These are phyloP conservation scores for Hylaea fasciaria DNA, from an alignment of 2,888 invertebrate species.

Conservation along the genomic window DNA sequence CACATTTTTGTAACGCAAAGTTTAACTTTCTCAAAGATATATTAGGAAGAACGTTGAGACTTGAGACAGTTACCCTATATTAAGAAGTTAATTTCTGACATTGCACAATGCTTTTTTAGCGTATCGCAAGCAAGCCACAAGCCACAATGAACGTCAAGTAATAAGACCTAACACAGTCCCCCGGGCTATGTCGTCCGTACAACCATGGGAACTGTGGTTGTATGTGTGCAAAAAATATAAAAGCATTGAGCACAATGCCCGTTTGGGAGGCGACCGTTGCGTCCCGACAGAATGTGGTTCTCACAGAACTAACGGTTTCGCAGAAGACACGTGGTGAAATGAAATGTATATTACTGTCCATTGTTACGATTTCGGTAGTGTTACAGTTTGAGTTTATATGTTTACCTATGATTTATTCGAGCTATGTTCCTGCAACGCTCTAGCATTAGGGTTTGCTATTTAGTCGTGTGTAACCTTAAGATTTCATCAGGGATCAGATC, in stretches of 20 bases:
- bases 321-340: slow-evolving; percentile 26
- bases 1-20: no score
- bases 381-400: not conserved
- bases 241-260: slow-evolving; percentile 16
- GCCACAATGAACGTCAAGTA: not conserved
- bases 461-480: no score
- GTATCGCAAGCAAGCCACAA: not conserved
- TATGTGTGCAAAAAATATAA: slow-evolving; percentile 32
- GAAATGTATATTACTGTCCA: slow-evolving; percentile 2
- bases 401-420: not conserved
- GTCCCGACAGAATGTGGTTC: slow-evolving; percentile 23
- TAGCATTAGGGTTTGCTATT: no score
- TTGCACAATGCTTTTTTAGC: not conserved
- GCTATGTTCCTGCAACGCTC: not conserved
- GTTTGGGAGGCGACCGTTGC: slow-evolving; percentile 26
- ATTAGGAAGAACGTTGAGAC: no score
- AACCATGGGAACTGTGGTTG: slow-evolving; percentile 29
- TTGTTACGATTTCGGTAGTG: slow-evolving; percentile 10
- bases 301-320: slow-evolving; percentile 24
- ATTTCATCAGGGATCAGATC: no score
- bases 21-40: no score
- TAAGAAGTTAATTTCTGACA: no score
- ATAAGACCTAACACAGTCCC: slow-evolving; percentile 9
- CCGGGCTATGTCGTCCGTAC: slow-evolving; percentile 3
- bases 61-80: no score